Percentiles rank a stretch among this genome's conserved stretches.
Evolutionary conservation across 2,113 vertebrate species (phyloP).

Genomic region (human): GRCh38 chr12:87400001-87400500

Average conservation of each 20-base stretch:
- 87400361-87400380: not conserved
- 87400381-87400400: not conserved
- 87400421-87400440: not conserved
- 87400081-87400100: conserved; percentile 9
- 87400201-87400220: not conserved
- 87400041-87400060: no score
- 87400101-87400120: not conserved
- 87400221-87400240: not conserved
- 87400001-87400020: no score
- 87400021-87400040: no score
- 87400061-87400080: not conserved
- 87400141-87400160: not conserved
- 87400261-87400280: not conserved
- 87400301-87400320: not conserved
- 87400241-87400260: not conserved
- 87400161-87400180: not conserved
- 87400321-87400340: not conserved
- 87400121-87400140: not conserved
- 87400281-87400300: not conserved
- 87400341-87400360: conserved; percentile 5
- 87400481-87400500: not conserved
- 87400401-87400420: not conserved
- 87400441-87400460: not conserved
- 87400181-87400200: not conserved
- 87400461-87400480: not conserved